Evolutionary conservation across 2,797 vertebrate genomes (phyloP).

Genomic region (Arnoldichthys spilopterus): DNA sequence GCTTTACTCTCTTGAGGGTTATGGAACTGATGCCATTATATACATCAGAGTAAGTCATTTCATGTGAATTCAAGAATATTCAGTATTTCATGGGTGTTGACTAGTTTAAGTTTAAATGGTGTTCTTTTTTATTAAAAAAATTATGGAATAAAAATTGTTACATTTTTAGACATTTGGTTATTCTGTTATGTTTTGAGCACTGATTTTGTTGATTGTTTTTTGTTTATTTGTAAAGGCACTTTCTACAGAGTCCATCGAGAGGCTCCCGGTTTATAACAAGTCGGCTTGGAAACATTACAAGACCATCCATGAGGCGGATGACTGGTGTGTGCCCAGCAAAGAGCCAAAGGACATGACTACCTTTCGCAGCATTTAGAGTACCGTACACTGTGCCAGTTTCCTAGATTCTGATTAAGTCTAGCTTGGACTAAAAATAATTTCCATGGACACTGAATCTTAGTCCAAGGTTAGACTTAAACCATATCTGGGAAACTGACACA

Average conservation of each 20-base stretch:
- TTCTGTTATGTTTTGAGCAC: neutral
- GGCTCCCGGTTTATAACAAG: slow-evolving; percentile 97
- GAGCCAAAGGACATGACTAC: slow-evolving; percentile 98
- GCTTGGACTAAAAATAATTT: neutral
- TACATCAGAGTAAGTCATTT: slow-evolving; percentile 88
- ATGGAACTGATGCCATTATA: slow-evolving; percentile 93
- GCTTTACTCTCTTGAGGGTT: slow-evolving; percentile 96
- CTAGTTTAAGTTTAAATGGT: no score
- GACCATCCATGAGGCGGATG: slow-evolving; percentile 91
- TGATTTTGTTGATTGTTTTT: neutral
- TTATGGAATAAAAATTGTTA: no score
- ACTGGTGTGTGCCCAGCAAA: slow-evolving; percentile 97
- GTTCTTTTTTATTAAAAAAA: no score
- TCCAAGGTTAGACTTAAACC: neutral
- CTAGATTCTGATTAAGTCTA: no score
- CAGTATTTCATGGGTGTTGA: neutral
- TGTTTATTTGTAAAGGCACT: slow-evolving; percentile 79
- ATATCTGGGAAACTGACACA: neutral
- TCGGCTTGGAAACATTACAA: slow-evolving; percentile 98
- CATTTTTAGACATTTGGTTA: neutral
- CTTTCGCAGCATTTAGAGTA: slow-evolving; percentile 86
- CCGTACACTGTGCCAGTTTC: neutral
- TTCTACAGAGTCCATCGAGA: slow-evolving; percentile 94
- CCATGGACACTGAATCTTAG: no score
- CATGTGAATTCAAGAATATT: neutral